phyloP scores from a whole-genome alignment of 2,888 invertebrate species.

The Epistrophella euchroma region DNA sequence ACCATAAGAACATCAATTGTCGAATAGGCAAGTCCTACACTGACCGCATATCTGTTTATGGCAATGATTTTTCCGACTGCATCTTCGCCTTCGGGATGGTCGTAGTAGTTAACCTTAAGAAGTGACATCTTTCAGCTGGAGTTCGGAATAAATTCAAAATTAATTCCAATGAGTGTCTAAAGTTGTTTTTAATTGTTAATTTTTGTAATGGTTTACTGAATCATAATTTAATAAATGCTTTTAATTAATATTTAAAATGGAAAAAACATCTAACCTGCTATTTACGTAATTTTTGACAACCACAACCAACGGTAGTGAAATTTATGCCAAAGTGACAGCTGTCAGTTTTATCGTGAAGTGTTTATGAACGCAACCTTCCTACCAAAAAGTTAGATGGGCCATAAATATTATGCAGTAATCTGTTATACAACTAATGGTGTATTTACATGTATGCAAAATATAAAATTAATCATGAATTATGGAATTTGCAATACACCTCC shows the following conservation, averaged over 20 bases:
- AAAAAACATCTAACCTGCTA: constrained; percentile 65
- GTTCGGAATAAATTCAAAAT: constrained; percentile 1
- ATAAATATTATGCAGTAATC: not conserved
- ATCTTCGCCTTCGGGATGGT: constrained; percentile 90
- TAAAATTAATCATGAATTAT: too few relatives aligned
- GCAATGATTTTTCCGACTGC: constrained; percentile 87
- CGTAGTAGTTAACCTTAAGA: constrained; percentile 85
- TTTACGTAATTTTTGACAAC: constrained; percentile 78
- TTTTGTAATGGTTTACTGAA: not conserved
- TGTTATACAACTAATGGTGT: too few relatives aligned
- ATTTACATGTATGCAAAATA: too few relatives aligned
- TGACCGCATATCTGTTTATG: constrained; percentile 86
- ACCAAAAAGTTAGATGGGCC: not conserved
- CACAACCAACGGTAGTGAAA: constrained; percentile 31
- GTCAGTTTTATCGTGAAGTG: not conserved
- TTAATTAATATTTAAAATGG: constrained; percentile 20
- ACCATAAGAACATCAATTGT: constrained; percentile 86
- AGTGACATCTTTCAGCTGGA: constrained; percentile 67
- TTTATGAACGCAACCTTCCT: not conserved
- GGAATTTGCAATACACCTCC: too few relatives aligned
- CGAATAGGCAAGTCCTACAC: constrained; percentile 84
- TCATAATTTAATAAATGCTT: constrained; percentile 20
- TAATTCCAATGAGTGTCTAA: not conserved
- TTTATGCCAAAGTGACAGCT: constrained; percentile 30
- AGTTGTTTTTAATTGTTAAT: not conserved